Percentiles rank a stretch among this genome's conserved stretches.
Conservation (phyloP, 2,113 vertebrate genomes). For the Prietella phreatophila region DNA sequence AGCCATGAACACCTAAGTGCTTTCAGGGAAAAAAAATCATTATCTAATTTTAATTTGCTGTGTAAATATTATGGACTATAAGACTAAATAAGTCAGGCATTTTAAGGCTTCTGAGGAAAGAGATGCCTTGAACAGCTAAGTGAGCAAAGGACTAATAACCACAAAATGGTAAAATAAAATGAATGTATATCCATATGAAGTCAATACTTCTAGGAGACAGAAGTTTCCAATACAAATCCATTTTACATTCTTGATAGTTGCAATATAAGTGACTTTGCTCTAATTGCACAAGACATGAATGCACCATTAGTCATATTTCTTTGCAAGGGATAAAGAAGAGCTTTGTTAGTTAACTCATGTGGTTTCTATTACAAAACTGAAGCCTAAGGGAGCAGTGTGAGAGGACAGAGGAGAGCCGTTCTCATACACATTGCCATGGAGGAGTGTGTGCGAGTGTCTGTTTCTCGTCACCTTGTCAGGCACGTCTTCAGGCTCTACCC, state of each 20-base stretch:
- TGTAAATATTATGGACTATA: conserved; percentile 52
- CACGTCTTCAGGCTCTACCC: conserved; percentile 37
- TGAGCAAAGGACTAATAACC: not conserved
- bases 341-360: conserved; percentile 7
- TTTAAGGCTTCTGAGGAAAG: conserved; percentile 21
- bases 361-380: conserved; percentile 23
- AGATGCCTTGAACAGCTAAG: not conserved
- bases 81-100: conserved; percentile 44
- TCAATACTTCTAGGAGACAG: not conserved
- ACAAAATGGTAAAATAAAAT: conserved; percentile 9
- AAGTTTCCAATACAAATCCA: not conserved
- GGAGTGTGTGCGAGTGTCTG: conserved; percentile 37
- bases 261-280: not conserved
- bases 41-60: conserved; percentile 52
- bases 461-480: conserved; percentile 40
- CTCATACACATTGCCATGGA: conserved; percentile 29
- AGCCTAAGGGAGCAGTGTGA: conserved; percentile 3
- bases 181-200: not conserved
- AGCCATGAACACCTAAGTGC: conserved; percentile 56
- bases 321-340: conserved; percentile 18
- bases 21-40: conserved; percentile 49
- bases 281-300: conserved; percentile 18
- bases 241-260: not conserved
- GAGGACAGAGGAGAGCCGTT: conserved; percentile 14
- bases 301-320: conserved; percentile 3